Evolutionary conservation across 2,113 vertebrate genomes (phyloP).

Genomic region (Vanacampus margaritifer): DNA sequence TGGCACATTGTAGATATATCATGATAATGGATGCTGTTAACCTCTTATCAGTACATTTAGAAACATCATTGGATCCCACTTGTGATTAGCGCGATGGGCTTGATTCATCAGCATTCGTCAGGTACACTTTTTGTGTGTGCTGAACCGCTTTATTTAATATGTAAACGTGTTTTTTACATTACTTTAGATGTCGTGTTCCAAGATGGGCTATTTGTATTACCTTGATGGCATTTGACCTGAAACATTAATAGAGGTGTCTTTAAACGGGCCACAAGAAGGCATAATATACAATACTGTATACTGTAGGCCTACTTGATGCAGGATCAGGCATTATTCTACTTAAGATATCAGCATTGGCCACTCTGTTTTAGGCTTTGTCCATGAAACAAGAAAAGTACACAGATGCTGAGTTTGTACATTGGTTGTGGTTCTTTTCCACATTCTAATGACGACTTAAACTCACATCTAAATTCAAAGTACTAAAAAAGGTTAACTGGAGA

Average conservation of each 20-base stretch:
- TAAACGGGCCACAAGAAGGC: neutral
- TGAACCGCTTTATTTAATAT: neutral
- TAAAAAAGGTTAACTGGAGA: neutral
- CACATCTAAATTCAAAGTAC: neutral
- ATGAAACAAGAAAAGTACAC: neutral
- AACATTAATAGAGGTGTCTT: neutral
- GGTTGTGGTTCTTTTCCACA: neutral
- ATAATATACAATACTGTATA: neutral
- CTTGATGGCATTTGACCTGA: neutral
- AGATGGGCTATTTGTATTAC: neutral
- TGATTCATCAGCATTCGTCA: neutral
- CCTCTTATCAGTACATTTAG: neutral
- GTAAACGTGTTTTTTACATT: neutral
- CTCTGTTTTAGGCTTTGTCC: neutral
- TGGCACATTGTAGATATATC: neutral
- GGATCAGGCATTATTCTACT: neutral
- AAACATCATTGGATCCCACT: neutral
- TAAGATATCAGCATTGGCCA: neutral
- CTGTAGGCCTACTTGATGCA: neutral
- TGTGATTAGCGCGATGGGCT: neutral
- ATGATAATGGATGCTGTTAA: constrained; percentile 3
- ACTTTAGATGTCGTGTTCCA: neutral
- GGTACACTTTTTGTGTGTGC: neutral
- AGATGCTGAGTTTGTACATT: neutral
- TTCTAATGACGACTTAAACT: neutral